Evolutionary conservation across 2,888 invertebrate genomes (phyloP), one percentile per base, ranked within the genome.

Genomic region (Pristionchus japonicus): DNA sequence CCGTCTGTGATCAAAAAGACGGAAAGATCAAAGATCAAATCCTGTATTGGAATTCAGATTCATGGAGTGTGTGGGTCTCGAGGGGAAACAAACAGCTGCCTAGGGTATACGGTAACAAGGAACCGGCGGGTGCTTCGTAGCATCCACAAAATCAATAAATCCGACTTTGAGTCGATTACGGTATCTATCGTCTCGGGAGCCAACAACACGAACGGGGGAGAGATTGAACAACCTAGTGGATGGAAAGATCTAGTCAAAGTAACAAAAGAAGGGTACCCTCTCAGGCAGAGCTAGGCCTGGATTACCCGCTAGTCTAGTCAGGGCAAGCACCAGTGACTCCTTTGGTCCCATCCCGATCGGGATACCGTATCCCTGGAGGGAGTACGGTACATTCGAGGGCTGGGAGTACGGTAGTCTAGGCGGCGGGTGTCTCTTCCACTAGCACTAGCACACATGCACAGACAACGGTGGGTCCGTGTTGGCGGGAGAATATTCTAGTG

Each of bases 1-100:
- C 77, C 77, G 77, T 77, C 77, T n/a, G 37, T 43, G n/a, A 27
- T 77, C 20, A 23, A 43, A 74, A 43, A 23, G 77, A 77, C 77
- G 77, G 77, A 77, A 77, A 77, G 77, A 77, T 77, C 77, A 77
- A 77, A 77, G 77, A 77, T 77, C 77, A 77, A 77, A n/a, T 77
- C 77, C 77, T 47, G 77, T 77, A 77, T 77, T 27, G 77, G 77
- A 77, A 77, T 77, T 77, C 47, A 77, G 77, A 77, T 77, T 77
- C 77, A 77, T 77, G 77, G 77, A 77, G 40, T 77, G 77, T 77
- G 43, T 17, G 70, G 70, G 70, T 70, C 34, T 77, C 77, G 77
- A 77, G 43, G 9, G 74, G 77, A 23, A 34, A n/a, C 11, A 77
- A 77, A 77, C 77, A 43, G 77, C 77, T 77, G 77, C 77, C 77